Conservation (phyloP, 2,797 vertebrate species). For the Arctocebus calabarensis region DNA sequence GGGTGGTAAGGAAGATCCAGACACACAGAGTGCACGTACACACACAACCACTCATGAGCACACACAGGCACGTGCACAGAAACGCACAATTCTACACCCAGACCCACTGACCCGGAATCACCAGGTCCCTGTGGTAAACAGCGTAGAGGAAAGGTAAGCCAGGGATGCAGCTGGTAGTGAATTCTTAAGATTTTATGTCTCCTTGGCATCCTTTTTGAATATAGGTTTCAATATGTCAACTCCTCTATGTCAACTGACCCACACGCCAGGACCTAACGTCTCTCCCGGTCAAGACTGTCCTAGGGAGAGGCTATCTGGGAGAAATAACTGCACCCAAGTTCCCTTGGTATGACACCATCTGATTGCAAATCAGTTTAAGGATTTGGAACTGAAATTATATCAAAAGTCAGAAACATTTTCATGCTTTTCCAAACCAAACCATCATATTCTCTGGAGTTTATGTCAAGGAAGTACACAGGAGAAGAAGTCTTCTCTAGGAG, state of each 20-base stretch:
- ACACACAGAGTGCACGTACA: neutral
- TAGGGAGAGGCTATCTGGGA: no score
- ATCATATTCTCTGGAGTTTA: neutral
- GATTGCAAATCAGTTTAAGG: neutral
- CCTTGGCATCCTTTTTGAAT: neutral
- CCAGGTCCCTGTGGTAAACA: neutral
- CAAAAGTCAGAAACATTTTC: neutral
- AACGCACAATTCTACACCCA: neutral
- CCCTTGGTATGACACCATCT: neutral
- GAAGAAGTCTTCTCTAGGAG: neutral
- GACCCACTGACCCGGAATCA: neutral
- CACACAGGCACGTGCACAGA: no score
- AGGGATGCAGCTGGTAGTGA: neutral
- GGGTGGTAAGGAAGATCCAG: neutral
- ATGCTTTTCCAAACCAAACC: neutral
- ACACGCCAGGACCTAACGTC: neutral
- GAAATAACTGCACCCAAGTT: neutral
- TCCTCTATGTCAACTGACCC: fast-evolving
- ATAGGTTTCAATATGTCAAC: neutral
- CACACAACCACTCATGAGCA: no score
- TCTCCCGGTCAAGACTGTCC: neutral
- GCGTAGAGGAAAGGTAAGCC: neutral
- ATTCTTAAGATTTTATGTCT: neutral
- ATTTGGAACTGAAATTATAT: neutral
- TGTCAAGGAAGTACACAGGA: no score